Evolutionary conservation across 1,140 invertebrate genomes (phyloP).

Genomic region (Teleopsis dalmanni): DNA sequence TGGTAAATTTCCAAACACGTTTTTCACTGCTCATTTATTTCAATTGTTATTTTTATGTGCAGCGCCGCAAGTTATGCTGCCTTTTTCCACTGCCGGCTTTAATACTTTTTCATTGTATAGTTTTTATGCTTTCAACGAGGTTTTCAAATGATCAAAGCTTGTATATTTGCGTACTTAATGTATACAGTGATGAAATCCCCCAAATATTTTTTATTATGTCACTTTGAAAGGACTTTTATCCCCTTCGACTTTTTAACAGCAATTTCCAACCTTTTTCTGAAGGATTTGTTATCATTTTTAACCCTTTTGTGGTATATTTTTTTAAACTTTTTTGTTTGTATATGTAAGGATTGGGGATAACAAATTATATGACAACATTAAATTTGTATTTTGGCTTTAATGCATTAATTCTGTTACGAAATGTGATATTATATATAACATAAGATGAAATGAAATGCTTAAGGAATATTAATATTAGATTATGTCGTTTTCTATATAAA

Average conservation of each 20-base stretch:
- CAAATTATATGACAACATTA: no score
- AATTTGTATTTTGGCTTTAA: neutral
- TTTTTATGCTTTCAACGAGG: no score
- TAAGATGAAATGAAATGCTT: neutral
- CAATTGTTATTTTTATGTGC: conserved; percentile 34
- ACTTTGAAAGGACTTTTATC: no score
- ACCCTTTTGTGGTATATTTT: conserved; percentile 15
- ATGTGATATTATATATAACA: neutral
- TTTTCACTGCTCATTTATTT: conserved; percentile 36
- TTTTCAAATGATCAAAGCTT: no score
- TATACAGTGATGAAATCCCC: no score
- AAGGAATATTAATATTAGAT: neutral
- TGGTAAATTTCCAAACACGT: no score
- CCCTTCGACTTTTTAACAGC: no score
- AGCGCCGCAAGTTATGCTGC: conserved; percentile 27
- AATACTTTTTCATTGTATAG: neutral
- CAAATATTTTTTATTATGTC: no score
- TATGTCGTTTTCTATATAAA: neutral
- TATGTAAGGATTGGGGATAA: no score
- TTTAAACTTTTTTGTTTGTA: conserved; percentile 1
- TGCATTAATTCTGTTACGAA: neutral
- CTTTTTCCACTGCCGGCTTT: conserved; percentile 5
- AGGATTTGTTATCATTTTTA: no score
- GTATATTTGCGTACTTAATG: no score
- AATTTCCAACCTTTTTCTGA: no score